Percentiles rank a stretch among this genome's conserved stretches.
Conservation (phyloP, 2,888 invertebrate species). For the Agrochola litura region DNA sequence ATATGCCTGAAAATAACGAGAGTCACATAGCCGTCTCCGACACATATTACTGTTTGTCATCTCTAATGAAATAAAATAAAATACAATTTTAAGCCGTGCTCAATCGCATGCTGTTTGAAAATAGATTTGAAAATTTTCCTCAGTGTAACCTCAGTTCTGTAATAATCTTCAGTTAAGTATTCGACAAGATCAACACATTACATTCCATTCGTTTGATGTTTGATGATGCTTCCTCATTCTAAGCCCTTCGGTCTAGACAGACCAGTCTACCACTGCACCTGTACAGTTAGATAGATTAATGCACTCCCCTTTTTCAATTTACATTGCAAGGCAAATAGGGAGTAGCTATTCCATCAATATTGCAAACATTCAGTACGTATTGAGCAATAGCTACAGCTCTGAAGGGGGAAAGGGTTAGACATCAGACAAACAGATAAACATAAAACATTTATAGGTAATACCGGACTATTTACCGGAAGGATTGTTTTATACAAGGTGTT, state of each 20-base stretch:
- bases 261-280: not conserved
- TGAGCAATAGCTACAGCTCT: constrained; percentile 7
- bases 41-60: not conserved
- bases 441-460: not conserved
- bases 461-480: too few species aligned
- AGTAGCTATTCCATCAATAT: constrained; percentile 42
- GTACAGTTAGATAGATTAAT: not conserved
- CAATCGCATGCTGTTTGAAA: too few species aligned
- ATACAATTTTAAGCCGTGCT: not conserved
- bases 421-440: constrained; percentile 21
- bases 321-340: constrained; percentile 48
- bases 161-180: not conserved
- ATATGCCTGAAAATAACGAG: too few species aligned
- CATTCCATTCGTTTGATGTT: not conserved
- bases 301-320: constrained; percentile 44
- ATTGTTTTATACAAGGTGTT: too few species aligned
- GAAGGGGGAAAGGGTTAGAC: constrained; percentile 28
- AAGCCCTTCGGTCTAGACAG: constrained; percentile 18
- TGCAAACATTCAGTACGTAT: constrained; percentile 35
- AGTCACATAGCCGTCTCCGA: too few species aligned
- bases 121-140: not conserved
- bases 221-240: not conserved
- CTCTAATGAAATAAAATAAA: not conserved
- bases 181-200: not conserved
- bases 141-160: not conserved